Conservation (phyloP, 2,113 vertebrate species). For the Rostratula benghalensis region DNA sequence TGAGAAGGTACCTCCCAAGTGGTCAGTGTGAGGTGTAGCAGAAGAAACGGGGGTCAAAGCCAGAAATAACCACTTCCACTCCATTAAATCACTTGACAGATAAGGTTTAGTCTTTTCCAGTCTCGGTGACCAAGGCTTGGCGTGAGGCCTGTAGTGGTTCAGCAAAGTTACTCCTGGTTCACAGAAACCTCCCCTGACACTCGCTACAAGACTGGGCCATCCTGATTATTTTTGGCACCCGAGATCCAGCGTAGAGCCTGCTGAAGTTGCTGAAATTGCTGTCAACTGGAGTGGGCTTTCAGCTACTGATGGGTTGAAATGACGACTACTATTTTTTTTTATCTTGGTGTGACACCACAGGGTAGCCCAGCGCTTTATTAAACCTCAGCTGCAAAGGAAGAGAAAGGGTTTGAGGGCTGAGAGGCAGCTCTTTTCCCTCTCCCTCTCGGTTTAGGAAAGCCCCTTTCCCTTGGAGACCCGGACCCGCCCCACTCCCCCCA, state of each 20-base stretch:
- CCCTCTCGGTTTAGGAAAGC: fast-evolving
- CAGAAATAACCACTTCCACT: fast-evolving
- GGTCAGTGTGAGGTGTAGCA: not conserved
- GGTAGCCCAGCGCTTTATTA: too few species aligned
- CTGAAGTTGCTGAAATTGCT: not conserved
- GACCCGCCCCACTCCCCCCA: fast-evolving
- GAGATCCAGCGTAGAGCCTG: not conserved
- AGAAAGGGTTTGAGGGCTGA: not conserved
- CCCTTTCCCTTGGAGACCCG: fast-evolving
- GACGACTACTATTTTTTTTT: not conserved
- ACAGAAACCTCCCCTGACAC: not conserved
- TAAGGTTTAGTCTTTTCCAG: too few species aligned
- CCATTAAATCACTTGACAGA: not conserved
- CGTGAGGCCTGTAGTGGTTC: not conserved
- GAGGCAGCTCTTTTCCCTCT: not conserved
- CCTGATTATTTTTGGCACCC: not conserved
- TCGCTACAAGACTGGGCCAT: fast-evolving
- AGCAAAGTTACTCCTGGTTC: not conserved
- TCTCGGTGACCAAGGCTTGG: not conserved
- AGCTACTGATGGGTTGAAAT: fast-evolving
- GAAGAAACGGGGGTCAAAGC: not conserved
- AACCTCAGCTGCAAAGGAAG: too few species aligned
- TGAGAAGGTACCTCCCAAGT: not conserved
- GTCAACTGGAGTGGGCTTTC: not conserved
- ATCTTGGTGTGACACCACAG: fast-evolving